Percentiles rank a stretch among this genome's conserved stretches.
These are phyloP conservation scores for Heliconius ethilla DNA, from an alignment of 2,888 invertebrate genomes.

Conservation along the genomic window DNA sequence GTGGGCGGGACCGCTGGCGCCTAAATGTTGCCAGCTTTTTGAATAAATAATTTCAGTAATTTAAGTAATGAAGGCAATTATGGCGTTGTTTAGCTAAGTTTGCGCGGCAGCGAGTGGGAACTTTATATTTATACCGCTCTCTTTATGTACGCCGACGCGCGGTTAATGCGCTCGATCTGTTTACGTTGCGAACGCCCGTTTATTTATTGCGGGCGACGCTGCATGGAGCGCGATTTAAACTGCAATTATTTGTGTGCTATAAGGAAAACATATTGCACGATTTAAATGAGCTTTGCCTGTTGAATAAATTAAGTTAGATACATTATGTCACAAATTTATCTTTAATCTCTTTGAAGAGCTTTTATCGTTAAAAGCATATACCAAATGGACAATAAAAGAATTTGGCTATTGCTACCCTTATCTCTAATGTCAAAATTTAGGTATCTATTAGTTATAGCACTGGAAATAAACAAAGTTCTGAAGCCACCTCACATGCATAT, in stretches of 20 bases:
- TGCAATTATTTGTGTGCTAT: conserved; percentile 77
- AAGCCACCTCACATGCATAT: neutral
- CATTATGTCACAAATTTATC: conserved; percentile 33
- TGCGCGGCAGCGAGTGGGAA: conserved; percentile 79
- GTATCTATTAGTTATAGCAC: neutral
- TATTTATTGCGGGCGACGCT: conserved; percentile 78
- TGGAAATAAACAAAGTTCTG: neutral
- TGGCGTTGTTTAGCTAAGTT: conserved; percentile 83
- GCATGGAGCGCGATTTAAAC: conserved; percentile 77
- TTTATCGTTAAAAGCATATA: conserved; percentile 17
- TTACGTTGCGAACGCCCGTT: conserved; percentile 73
- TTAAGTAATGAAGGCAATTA: conserved; percentile 83
- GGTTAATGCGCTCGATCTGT: conserved; percentile 82
- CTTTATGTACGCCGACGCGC: conserved; percentile 81
- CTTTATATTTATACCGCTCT: conserved; percentile 82
- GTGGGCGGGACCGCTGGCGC: conserved; percentile 64
- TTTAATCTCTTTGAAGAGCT: conserved; percentile 28
- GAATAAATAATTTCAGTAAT: conserved; percentile 83
- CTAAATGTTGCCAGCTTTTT: conserved; percentile 82
- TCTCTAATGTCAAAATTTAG: neutral
- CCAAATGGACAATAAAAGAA: conserved; percentile 12
- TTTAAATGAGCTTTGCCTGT: conserved; percentile 60
- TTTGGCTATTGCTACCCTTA: neutral
- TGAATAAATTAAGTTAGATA: conserved; percentile 45
- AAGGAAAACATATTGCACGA: conserved; percentile 74